A percentile compares a stretch with the other conserved stretches of the same genome.
These are phyloP conservation scores for Sesia apiformis DNA, from an alignment of 2,888 invertebrate genomes.

Conservation along the genomic window DNA sequence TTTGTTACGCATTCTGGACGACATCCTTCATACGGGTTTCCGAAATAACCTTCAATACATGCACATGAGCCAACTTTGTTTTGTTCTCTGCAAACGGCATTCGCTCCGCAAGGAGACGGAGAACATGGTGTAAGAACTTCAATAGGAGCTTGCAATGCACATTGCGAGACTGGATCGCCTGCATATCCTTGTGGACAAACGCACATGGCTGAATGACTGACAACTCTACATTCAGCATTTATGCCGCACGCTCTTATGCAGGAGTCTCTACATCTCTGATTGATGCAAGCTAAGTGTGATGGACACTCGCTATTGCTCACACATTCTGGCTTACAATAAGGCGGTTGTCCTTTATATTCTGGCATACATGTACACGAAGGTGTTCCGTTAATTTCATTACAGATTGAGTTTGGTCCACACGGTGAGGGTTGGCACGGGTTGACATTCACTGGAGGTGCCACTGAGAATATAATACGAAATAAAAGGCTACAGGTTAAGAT, in stretches of 20 bases:
- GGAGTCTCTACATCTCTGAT: constrained; percentile 83
- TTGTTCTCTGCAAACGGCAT: constrained; percentile 80
- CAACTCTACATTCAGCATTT: constrained; percentile 82
- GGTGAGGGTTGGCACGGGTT: constrained; percentile 86
- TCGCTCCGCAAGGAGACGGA: constrained; percentile 82
- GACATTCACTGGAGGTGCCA: constrained; percentile 26
- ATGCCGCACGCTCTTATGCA: constrained; percentile 82
- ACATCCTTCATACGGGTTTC: constrained; percentile 86
- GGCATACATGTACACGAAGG: constrained; percentile 85
- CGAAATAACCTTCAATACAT: constrained; percentile 80
- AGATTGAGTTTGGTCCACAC: constrained; percentile 86
- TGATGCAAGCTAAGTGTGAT: constrained; percentile 80
- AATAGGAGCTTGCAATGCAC: constrained; percentile 53
- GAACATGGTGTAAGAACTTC: constrained; percentile 77
- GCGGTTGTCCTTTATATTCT: constrained; percentile 81
- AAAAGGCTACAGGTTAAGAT: background rate
- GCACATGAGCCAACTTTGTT: constrained; percentile 81
- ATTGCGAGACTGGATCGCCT: constrained; percentile 79
- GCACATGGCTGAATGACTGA: constrained; percentile 87
- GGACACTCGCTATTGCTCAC: constrained; percentile 84
- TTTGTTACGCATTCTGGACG: constrained; percentile 83
- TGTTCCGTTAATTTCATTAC: constrained; percentile 77
- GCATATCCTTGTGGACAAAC: constrained; percentile 78
- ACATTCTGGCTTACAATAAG: constrained; percentile 87
- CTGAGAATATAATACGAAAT: constrained; percentile 23